Evolutionary conservation across 2,797 vertebrate genomes (phyloP), one percentile per base, ranked within the genome.

Genomic region (Simalia tracyae): DNA sequence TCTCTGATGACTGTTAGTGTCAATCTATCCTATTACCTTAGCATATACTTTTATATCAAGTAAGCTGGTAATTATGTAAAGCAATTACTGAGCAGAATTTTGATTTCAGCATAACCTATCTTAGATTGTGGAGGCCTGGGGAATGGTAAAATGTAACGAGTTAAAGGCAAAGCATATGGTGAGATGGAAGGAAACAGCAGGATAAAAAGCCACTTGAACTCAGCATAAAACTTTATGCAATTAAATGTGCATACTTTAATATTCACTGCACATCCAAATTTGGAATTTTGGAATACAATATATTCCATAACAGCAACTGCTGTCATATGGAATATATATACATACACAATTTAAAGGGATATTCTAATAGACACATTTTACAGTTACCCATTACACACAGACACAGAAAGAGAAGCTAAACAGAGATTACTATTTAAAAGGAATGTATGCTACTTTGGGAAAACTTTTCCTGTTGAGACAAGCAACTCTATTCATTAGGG

Each of bases 21-120:
- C 28, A 95, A 93, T 94, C 91, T 93, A 93, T 92, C 36, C 0
- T 88, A 85, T 92, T 93, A 89, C 86, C 95, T 95, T 89, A 84
- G 12, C 89, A 26, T 60, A 94, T 81, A 90, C 76, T 92, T 90
- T 72, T 87, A 26, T 22, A 64, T 86, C 50, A 89, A 57, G 6
- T 88, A 93, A 57, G 9, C 57, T 84, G 81, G 24, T 88, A 92
- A 92, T 92, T 63, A 92, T 85, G 17, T 14, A 94, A 85, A 92
- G 59, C 63, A 90, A 92, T 87, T 90, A 95, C 92, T 86, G 28
- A 93, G 36, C 6, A 91, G n/a, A 84, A 72, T 1, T 26, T 61
- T 89, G 76, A 63, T 91, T 91, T 89, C 86, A 0, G 0, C 90
- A 93, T 93, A 90, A 93, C 0, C 10, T 91, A 91, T 19, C 46